phyloP scores from a whole-genome alignment of 1,140 invertebrate species.

The Vanessa tameamea region DNA sequence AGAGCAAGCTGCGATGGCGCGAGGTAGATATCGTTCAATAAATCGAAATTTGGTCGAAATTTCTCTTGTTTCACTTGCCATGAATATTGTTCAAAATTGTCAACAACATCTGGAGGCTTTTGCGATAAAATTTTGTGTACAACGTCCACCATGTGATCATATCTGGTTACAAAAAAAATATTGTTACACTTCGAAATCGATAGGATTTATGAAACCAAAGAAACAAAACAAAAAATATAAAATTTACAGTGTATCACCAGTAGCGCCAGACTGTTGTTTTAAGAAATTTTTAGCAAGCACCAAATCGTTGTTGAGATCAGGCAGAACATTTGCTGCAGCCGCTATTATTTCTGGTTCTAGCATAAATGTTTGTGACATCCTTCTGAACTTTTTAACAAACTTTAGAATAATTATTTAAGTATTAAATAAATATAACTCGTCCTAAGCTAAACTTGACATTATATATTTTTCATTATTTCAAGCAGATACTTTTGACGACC shows the following conservation, averaged over 20 bases:
- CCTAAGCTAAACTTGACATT: neutral
- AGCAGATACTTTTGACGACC: too few species aligned
- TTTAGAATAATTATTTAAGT: neutral
- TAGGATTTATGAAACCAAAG: neutral
- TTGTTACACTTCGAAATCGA: neutral
- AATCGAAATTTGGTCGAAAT: conserved; percentile 79
- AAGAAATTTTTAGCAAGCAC: conserved; percentile 72
- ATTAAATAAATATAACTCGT: neutral
- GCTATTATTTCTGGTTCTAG: conserved; percentile 74
- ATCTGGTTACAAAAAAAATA: conserved; percentile 63
- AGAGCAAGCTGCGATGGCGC: conserved; percentile 69
- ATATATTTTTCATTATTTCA: neutral
- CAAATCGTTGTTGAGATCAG: conserved; percentile 70
- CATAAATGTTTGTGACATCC: conserved; percentile 68
- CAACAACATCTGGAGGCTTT: conserved; percentile 83
- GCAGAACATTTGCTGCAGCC: conserved; percentile 72
- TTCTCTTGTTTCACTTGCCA: conserved; percentile 83
- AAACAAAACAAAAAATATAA: neutral
- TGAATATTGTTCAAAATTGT: conserved; percentile 85
- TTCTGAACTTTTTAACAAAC: conserved; percentile 36
- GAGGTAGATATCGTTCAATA: conserved; percentile 82
- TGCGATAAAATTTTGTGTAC: conserved; percentile 83
- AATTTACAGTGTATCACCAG: conserved; percentile 69
- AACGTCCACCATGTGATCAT: conserved; percentile 84
- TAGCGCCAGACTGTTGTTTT: conserved; percentile 71